phyloP scores from a whole-genome alignment of 2,888 invertebrate genomes.

The Synergus gifuensis region DNA sequence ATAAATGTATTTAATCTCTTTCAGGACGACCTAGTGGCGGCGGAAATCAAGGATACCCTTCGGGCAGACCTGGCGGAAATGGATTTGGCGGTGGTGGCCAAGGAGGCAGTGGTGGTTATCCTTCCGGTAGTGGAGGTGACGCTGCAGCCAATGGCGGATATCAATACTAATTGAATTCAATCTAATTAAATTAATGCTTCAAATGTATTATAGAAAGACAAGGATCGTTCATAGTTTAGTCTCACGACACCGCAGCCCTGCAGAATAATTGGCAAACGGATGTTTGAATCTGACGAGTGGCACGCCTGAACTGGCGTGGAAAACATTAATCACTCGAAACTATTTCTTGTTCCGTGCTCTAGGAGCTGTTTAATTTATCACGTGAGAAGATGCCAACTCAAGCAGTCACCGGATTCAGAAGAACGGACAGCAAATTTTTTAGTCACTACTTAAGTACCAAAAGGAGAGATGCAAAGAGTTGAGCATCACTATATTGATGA shows the following conservation, averaged over 20 bases:
- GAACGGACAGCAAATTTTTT: not conserved
- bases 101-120: slow-evolving; percentile 65
- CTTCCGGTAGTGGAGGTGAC: slow-evolving; percentile 73
- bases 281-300: slow-evolving; percentile 36
- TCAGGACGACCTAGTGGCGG: slow-evolving; percentile 51
- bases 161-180: slow-evolving; percentile 69
- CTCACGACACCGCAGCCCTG: slow-evolving; percentile 28
- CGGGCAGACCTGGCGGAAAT: slow-evolving; percentile 40
- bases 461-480: not conserved
- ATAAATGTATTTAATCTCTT: not conserved
- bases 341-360: not conserved
- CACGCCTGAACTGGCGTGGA: slow-evolving; percentile 7
- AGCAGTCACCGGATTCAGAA: not conserved
- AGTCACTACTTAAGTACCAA: not conserved
- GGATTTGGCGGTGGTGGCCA: slow-evolving; percentile 54
- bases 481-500: not conserved
- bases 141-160: slow-evolving; percentile 75
- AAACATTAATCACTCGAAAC: slow-evolving; percentile 14
- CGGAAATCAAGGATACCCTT: slow-evolving; percentile 48
- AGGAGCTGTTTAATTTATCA: not conserved
- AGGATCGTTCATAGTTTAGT: slow-evolving; percentile 6
- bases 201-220: slow-evolving; percentile 50
- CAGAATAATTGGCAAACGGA: slow-evolving; percentile 15
- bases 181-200: slow-evolving; percentile 47
- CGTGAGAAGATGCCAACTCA: slow-evolving; percentile 2